Percentiles rank a stretch among this genome's conserved stretches.
phyloP scores from a whole-genome alignment of 2,797 vertebrate genomes.

The Typhlichthys subterraneus region DNA sequence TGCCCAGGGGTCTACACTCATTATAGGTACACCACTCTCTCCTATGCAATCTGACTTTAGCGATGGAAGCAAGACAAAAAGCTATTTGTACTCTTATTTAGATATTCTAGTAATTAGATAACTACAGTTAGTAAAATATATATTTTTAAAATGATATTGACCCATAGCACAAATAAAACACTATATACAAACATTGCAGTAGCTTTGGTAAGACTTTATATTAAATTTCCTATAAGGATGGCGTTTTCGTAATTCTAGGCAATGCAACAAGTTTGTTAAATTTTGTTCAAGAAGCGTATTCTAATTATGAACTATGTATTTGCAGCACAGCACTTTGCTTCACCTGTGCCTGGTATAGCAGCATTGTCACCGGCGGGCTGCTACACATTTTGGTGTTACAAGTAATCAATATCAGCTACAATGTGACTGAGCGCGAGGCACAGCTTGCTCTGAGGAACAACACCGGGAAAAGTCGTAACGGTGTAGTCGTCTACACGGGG shows the following conservation, averaged over 20 bases:
- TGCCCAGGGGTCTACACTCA: constrained; percentile 91
- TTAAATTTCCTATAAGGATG: no score
- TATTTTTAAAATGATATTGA: background rate
- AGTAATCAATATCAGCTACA: constrained; percentile 93
- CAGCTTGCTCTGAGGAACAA: constrained; percentile 88
- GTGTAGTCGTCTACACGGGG: constrained; percentile 86
- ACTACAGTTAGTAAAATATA: background rate
- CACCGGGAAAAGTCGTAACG: constrained; percentile 81
- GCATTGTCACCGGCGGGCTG: constrained; percentile 87
- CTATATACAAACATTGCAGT: no score
- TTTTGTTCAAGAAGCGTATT: background rate
- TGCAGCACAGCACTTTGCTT: constrained; percentile 90
- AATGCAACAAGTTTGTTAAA: background rate
- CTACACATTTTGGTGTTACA: constrained; percentile 89
- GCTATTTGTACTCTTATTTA: no score
- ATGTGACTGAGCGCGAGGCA: constrained; percentile 92
- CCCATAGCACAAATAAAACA: no score
- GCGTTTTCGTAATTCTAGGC: no score
- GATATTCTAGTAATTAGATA: background rate
- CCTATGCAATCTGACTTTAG: background rate
- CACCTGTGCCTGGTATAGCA: constrained; percentile 96
- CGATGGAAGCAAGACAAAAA: background rate
- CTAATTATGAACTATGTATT: constrained; percentile 10
- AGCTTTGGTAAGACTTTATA: no score
- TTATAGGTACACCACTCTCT: constrained; percentile 78